phyloP scores from a whole-genome alignment of 2,113 vertebrate genomes.

The Pithys albifrons region DNA sequence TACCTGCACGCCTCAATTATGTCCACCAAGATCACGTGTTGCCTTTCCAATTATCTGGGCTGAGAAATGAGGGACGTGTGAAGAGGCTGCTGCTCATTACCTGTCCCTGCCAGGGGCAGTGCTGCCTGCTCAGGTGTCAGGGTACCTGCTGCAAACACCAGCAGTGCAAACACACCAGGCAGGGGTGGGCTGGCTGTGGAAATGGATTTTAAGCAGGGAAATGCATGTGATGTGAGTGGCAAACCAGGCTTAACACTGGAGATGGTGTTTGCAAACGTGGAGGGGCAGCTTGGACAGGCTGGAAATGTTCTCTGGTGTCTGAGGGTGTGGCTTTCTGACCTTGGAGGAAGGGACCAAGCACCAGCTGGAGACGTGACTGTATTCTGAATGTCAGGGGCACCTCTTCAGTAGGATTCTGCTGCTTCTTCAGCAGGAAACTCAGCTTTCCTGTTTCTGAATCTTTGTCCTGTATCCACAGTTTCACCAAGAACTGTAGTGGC shows the following conservation, averaged over 20 bases:
- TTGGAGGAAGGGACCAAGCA: not conserved
- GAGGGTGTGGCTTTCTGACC: not conserved
- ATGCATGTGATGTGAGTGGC: accelerated
- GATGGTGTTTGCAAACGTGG: accelerated
- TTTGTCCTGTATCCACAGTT: not conserved
- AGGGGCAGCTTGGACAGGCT: not conserved
- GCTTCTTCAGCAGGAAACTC: not conserved
- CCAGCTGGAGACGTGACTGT: not conserved
- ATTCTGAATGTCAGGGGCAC: not conserved
- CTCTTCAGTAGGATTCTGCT: not conserved
- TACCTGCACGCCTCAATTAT: not conserved
- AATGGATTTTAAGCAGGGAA: not conserved
- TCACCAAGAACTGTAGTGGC: not conserved
- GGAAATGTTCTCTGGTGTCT: not conserved
- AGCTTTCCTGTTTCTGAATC: not conserved
- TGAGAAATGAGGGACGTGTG: conserved; percentile 21
- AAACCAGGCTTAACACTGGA: accelerated
- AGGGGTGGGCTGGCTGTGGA: accelerated
- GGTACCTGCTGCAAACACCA: not conserved
- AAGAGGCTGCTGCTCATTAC: conserved; percentile 18
- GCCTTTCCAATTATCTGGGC: conserved; percentile 45
- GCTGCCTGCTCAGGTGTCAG: not conserved
- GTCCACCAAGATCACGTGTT: conserved; percentile 27
- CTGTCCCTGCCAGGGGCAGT: not conserved
- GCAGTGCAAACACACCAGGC: accelerated